Evolutionary conservation across 2,113 vertebrate genomes (phyloP).

Genomic region (Hemiscyllium ocellatum): DNA sequence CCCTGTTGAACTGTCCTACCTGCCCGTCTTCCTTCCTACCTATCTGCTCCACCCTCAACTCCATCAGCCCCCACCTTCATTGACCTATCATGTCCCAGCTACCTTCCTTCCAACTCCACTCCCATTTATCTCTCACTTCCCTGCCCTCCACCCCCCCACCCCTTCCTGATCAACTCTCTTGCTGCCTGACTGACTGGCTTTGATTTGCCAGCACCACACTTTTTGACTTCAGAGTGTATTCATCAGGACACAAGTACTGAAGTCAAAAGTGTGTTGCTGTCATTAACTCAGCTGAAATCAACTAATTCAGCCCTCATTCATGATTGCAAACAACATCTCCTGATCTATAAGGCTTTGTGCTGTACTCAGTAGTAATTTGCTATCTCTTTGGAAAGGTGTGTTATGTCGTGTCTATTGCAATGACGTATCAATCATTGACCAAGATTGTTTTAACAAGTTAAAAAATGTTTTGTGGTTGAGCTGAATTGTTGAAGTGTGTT

Average conservation of each 20-base stretch:
- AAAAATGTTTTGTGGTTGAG: not conserved
- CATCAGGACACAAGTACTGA: not conserved
- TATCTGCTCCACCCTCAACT: no score
- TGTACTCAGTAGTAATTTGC: no score
- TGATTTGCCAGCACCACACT: no score
- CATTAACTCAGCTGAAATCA: not conserved
- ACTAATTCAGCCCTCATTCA: not conserved
- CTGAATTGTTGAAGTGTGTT: not conserved
- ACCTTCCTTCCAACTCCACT: no score
- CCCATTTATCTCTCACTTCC: no score
- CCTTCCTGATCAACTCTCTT: no score
- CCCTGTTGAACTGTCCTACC: no score
- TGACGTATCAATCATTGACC: not conserved
- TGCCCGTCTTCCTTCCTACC: no score
- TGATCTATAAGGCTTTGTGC: not conserved
- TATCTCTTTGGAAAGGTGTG: not conserved
- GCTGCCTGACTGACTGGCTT: no score
- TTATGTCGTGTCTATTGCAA: not conserved
- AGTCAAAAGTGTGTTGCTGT: not conserved
- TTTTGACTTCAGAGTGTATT: not conserved
- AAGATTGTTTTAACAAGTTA: not conserved
- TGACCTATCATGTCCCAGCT: no score
- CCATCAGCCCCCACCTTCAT: no score
- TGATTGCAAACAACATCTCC: not conserved
- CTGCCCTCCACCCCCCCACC: no score